phyloP scores from a whole-genome alignment of 1,140 invertebrate genomes.

The Bicyclus anynana region DNA sequence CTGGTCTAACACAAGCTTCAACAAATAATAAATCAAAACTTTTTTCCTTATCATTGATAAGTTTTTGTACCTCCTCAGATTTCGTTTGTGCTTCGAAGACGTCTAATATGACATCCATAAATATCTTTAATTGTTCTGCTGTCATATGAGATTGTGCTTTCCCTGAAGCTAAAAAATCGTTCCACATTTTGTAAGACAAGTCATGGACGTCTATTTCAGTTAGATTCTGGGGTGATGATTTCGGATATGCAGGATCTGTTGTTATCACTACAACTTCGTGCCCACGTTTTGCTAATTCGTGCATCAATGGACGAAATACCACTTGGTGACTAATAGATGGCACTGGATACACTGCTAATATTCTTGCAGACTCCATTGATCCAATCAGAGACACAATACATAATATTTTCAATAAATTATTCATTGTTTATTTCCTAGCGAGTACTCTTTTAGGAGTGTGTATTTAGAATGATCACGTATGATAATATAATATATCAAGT shows the following conservation, averaged over 20 bases:
- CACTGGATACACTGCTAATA: slow-evolving; percentile 70
- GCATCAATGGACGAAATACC: slow-evolving; percentile 59
- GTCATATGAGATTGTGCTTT: neutral
- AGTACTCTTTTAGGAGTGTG: too few species aligned
- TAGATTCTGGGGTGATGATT: slow-evolving; percentile 33
- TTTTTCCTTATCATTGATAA: slow-evolving; percentile 28
- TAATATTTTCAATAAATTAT: neutral
- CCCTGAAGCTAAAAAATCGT: neutral
- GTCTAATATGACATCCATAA: neutral
- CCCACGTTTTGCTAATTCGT: slow-evolving; percentile 62
- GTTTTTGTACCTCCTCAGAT: slow-evolving; percentile 30
- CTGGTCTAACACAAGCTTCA: slow-evolving; percentile 30
- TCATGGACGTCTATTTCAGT: slow-evolving; percentile 42
- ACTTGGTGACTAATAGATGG: slow-evolving; percentile 78
- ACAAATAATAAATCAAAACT: slow-evolving; percentile 47
- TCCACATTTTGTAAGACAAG: slow-evolving; percentile 31
- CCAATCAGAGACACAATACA: neutral
- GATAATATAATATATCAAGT: too few species aligned
- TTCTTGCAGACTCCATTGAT: slow-evolving; percentile 42
- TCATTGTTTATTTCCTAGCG: neutral
- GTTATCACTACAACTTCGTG: slow-evolving; percentile 68
- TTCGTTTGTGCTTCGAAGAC: slow-evolving; percentile 35
- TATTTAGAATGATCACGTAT: too few species aligned
- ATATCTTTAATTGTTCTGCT: neutral
- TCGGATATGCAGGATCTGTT: slow-evolving; percentile 37